A percentile compares a stretch with the other conserved stretches of the same genome.
Evolutionary conservation across 2,797 vertebrate genomes (phyloP).

Genomic region (Geotrypetes seraphini): DNA sequence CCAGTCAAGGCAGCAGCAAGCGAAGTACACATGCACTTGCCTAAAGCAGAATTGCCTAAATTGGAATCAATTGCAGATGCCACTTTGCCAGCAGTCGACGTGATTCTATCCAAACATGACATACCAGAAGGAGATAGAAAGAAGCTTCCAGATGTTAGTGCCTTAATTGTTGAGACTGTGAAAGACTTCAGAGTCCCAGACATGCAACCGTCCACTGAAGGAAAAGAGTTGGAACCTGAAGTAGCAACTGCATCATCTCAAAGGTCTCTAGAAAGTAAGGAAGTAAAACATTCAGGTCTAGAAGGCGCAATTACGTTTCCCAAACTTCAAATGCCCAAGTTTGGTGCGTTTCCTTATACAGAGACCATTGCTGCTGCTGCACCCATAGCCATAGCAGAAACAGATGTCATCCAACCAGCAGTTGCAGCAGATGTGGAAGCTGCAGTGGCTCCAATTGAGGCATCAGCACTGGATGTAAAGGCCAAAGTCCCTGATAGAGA

Average conservation of each 20-base stretch:
- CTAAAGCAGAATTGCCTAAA: neutral
- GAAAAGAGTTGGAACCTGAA: neutral
- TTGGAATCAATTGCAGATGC: neutral
- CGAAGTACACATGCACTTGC: neutral
- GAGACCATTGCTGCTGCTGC: constrained; percentile 15
- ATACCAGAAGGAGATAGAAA: too few relatives aligned
- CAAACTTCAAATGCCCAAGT: neutral
- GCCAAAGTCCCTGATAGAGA: neutral
- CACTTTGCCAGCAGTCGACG: too few relatives aligned
- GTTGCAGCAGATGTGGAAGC: neutral
- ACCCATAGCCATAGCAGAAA: too few relatives aligned
- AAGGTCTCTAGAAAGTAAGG: neutral
- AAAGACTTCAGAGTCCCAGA: too few relatives aligned
- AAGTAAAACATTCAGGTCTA: neutral
- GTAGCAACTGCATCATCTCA: neutral
- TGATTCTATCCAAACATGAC: too few relatives aligned
- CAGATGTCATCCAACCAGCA: too few relatives aligned
- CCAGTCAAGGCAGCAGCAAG: neutral
- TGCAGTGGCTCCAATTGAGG: constrained; percentile 3
- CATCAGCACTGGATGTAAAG: constrained; percentile 11
- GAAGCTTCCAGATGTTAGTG: too few relatives aligned
- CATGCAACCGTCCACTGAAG: neutral
- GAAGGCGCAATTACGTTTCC: neutral
- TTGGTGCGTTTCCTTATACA: too few relatives aligned
- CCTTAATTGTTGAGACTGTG: too few relatives aligned